Base-by-base conservation (phyloP, 2,888 invertebrate genomes). In the Tipula lateralis region DNA sequence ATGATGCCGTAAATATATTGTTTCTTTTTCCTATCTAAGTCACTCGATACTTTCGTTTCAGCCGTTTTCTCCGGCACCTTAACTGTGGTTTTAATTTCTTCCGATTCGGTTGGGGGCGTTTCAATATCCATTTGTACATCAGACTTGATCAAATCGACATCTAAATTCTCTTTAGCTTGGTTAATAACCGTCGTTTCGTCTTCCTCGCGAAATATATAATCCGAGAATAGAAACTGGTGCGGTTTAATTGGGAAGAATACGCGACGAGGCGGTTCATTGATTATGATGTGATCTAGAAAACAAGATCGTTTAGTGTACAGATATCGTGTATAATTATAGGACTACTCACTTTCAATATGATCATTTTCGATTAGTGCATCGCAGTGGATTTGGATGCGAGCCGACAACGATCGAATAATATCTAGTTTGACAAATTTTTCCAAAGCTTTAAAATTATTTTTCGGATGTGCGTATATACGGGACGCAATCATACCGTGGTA, bases 141-240 rank as follows among this genome's bases (percentile, higher is more conserved):
- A 6, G 92, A 92, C 87, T 94, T 94, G 13, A 93, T 92, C 84
- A 96, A 92, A 87, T 94, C 92, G 82, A 97, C 90, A 88, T 96
- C 96, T 13, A 97, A 91, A 84, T 97, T 91, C 88, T 97, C 97
- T 87, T 95, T 92, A 5, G 96, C 93, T 1, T 97, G 95, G 50
- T 94, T 92, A 80, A 95, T 91, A 87, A 97, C 97, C 9, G 94
- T 93, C 0, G 95, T 93, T 0, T 95, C 95, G 16, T 80, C n/a
- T 91, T 98, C 97, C 0, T 97, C 97, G 29, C 97, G 96, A 88
- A 97, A 98, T 84, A 97, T 91, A 89, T 98, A 98, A 89, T 98
- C 97, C 84, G 96, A 96, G 39, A 97, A 92, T 86, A 94, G 94
- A 81, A 97, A 91, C 85, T 91, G 90, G 34, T 91, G 91, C 0